Evolutionary conservation across 1,140 invertebrate species (phyloP).

Genomic region (Platyscapa corneri): DNA sequence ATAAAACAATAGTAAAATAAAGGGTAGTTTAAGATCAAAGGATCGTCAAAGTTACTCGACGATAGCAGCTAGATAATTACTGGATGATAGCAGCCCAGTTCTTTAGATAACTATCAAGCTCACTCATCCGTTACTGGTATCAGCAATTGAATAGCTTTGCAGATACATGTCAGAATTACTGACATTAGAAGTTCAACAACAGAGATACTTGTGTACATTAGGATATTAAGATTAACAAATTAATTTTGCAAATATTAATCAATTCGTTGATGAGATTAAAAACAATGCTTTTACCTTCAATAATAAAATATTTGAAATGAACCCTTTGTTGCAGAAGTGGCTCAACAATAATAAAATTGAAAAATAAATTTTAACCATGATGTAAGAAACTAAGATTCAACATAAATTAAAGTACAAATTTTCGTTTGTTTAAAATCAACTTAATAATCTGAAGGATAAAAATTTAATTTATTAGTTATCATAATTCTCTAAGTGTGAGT

Average conservation of each 20-base stretch:
- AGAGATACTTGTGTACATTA: background rate
- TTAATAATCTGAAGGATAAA: too few species aligned
- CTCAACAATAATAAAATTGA: background rate
- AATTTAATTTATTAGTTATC: too few species aligned
- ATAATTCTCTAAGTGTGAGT: too few species aligned
- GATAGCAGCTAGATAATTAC: slow-evolving; percentile 1
- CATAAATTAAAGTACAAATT: too few species aligned
- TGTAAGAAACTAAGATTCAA: too few species aligned
- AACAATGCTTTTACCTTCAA: too few species aligned
- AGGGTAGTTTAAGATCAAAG: background rate
- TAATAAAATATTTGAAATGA: too few species aligned
- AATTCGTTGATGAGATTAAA: background rate
- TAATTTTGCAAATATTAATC: background rate
- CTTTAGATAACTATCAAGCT: background rate
- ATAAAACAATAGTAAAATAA: background rate
- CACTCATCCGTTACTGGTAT: background rate
- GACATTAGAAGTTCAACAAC: background rate
- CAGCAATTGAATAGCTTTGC: background rate
- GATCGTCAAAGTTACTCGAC: background rate
- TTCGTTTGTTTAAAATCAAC: too few species aligned
- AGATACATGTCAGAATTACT: slow-evolving; percentile 1
- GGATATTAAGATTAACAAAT: background rate
- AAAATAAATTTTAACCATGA: too few species aligned
- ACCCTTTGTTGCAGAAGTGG: background rate
- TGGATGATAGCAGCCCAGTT: background rate